Conservation (phyloP, 1,140 invertebrate species). For the Cherax destructor region DNA sequence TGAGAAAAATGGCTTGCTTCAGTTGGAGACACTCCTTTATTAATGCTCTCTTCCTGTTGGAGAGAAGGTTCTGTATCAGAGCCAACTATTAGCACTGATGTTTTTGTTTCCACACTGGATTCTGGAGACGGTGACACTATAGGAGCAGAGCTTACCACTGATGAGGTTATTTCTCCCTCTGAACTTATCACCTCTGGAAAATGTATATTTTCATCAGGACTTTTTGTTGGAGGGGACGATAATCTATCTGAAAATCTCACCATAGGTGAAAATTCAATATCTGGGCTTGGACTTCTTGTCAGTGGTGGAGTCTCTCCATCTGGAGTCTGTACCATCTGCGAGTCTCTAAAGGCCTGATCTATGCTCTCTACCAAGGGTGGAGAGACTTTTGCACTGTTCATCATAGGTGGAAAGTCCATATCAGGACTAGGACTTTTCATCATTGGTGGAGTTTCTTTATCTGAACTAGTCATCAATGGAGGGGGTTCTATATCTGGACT, state of each 20-base stretch:
- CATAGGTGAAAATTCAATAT: neutral
- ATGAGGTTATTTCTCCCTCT: neutral
- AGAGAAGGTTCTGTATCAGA: neutral
- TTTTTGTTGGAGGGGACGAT: neutral
- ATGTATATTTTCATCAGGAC: neutral
- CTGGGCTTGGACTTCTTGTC: conserved; percentile 46
- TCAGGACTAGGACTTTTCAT: conserved; percentile 59
- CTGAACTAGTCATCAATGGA: conserved; percentile 1
- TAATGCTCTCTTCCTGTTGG: neutral
- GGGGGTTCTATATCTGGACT: conserved; percentile 16
- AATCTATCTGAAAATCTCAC: neutral
- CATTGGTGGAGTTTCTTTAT: neutral
- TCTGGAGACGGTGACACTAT: neutral
- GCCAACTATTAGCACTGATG: neutral
- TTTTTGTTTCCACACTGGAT: neutral
- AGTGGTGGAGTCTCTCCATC: conserved; percentile 23
- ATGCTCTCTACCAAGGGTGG: conserved; percentile 3
- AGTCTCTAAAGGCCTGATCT: neutral
- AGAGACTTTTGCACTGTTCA: conserved; percentile 23
- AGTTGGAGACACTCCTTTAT: neutral
- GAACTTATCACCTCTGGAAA: neutral
- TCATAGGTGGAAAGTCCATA: conserved; percentile 1
- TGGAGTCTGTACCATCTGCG: neutral
- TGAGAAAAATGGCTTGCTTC: neutral
- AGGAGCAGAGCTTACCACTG: neutral